Percentiles rank a stretch among this genome's conserved stretches.
These are phyloP conservation scores for Poicephalus gulielmi DNA, from an alignment of 2,113 vertebrate species.

Conservation along the genomic window DNA sequence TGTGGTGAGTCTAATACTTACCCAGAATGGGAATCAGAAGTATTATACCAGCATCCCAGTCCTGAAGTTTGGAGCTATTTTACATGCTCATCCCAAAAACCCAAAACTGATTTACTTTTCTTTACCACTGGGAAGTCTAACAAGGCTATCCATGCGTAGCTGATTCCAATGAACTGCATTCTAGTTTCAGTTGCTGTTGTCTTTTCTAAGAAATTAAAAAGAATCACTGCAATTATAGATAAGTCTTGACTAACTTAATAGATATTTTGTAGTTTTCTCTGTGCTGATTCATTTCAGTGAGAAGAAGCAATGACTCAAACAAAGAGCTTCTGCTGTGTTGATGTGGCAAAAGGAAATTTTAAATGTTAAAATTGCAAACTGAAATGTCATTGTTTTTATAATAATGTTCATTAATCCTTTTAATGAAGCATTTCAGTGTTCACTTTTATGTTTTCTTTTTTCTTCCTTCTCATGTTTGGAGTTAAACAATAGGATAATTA, in stretches of 20 bases:
- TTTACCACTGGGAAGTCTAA: not conserved
- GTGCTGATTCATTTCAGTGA: not conserved
- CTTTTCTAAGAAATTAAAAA: constrained; percentile 12
- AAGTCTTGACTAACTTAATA: constrained; percentile 9
- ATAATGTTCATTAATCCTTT: not conserved
- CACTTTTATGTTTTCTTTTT: not conserved
- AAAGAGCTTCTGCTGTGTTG: not conserved
- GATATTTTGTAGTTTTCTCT: not conserved
- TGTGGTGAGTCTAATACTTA: not conserved
- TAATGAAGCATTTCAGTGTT: not conserved
- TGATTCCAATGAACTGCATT: not conserved
- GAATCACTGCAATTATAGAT: not conserved
- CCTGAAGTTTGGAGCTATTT: not conserved
- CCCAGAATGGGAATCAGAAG: not conserved
- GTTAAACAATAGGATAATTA: not conserved
- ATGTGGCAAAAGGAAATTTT: not conserved
- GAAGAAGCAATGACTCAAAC: not conserved
- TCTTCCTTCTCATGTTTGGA: not conserved
- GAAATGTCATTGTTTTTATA: not conserved
- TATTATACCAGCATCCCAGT: not conserved
- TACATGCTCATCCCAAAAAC: not conserved
- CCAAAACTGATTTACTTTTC: not conserved
- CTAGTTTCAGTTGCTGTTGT: not conserved
- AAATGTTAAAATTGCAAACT: not conserved
- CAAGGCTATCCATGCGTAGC: not conserved